phyloP scores from a whole-genome alignment of 2,113 vertebrate species.

The Odontesthes bonariensis region DNA sequence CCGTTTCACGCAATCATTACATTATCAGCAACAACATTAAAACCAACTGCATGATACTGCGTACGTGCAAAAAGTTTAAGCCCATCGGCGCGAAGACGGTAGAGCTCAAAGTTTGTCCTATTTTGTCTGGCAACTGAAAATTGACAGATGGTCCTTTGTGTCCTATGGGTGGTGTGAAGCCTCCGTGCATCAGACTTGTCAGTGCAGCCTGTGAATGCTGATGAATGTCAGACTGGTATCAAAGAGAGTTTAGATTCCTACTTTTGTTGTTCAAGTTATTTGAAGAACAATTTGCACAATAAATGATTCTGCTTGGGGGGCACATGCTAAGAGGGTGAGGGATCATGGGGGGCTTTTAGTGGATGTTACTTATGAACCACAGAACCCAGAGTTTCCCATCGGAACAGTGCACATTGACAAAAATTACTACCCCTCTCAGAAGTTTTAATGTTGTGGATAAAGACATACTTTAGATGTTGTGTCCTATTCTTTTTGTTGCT shows the following conservation, averaged over 20 bases:
- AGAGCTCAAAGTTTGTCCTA: not conserved
- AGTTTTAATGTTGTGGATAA: too few species aligned
- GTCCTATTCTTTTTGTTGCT: not conserved
- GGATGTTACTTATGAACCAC: not conserved
- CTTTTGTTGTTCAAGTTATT: not conserved
- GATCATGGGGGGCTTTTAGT: too few species aligned
- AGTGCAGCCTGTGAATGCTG: not conserved
- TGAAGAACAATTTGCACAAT: not conserved
- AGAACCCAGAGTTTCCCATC: too few species aligned
- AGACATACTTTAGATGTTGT: not conserved
- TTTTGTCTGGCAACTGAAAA: not conserved
- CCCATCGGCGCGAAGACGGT: not conserved
- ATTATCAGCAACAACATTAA: not conserved
- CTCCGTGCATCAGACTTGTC: not conserved
- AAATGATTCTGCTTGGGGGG: not conserved
- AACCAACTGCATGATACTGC: not conserved
- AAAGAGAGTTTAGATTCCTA: not conserved
- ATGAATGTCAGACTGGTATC: not conserved
- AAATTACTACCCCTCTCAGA: too few species aligned
- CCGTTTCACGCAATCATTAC: too few species aligned
- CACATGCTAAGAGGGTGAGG: too few species aligned
- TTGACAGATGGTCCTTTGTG: not conserved
- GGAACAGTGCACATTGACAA: too few species aligned
- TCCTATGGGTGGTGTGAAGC: not conserved
- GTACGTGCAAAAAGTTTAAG: not conserved